Base-by-base conservation (phyloP, 2,888 invertebrate genomes). In the Drosophila paramelanica region DNA sequence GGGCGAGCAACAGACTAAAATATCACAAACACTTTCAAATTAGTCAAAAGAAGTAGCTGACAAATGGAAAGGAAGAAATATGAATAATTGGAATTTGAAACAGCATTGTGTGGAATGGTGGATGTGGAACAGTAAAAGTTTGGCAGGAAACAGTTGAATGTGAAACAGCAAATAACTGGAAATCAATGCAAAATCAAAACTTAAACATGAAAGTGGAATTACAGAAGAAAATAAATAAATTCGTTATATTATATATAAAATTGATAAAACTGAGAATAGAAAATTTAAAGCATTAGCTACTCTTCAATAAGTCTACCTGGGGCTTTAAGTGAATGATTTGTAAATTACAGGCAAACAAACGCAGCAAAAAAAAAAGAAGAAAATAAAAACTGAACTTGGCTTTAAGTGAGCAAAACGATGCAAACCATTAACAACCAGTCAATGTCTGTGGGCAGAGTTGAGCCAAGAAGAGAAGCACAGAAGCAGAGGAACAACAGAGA, bases 401-500 rank as follows among this genome's bases (percentile, higher is more conserved):
- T 67, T 61, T 20, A 60, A 77, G 59, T 74, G 61, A 42, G 56
- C 61, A 61, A 62, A 7, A 52, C 41, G 62, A 31, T 83, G 85
- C 76, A 81, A 65, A 76, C 79, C 88, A 87, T 84, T 81, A 78
- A 68, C 79, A 76, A 58, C 57, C 69, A 52, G 71, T 59, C 75
- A 64, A 80, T 71, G 67, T 52, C 71, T 64, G 62, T 80, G 81
- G 77, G 61, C 59, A 64, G 68, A 45, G 46, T 55, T 47, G 20
- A 45, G 33, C 17, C n/a, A 25, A 39, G 17, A 11, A 8, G 41
- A 11, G 47, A 36, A 42, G 60, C 31, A 31, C 8, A 31, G 31
- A 5, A 13, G 58, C 58, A 25, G 45, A 73, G 55, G 42, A 73
- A 73, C 67, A 79, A 88, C 73, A 79, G 86, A 85, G 82, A 73